Evolutionary conservation across 2,888 invertebrate species (phyloP), one percentile per base, ranked within the genome.

Genomic region (Chromoteleia sp.): DNA sequence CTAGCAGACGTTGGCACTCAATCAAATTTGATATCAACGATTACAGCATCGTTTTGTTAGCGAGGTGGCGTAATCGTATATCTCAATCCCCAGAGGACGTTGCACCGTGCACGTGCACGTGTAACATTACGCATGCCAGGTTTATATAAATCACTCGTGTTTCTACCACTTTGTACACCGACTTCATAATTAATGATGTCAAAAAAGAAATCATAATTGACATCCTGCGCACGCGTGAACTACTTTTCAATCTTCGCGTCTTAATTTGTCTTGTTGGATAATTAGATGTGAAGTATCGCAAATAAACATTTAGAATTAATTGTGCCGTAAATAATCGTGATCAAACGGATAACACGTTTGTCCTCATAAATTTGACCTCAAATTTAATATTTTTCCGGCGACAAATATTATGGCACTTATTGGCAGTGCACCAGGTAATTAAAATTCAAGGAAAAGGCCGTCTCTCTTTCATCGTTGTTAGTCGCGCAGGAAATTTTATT

Each of bases 11-110:
- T 67, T 76, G 81, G 65, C 71, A 65, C 67, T 81, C 76, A 76
- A 76, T 81, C 81, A 80, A 80, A 80, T 70, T 70, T 80, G 74
- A 80, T 80, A 80, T 70, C 75, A 70, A 80, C 75, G 70, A 80
- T 75, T 70, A 75, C 63, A 70, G 48, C 63, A 43, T 56, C 74
- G 79, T 80, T 74, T 78, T 79, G 75, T 70, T 56, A 58, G 59
- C 56, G 33, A 43, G 36, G 14, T 71, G 71, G 30, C 71, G 76
- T 71, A 76, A 81, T 71, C 71, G 33, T 54, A 48, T 52, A 76
- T 76, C 81, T 75, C 52, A 54, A 56, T 65, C 75, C 59, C 63
- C 17, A 33, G 67, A 71, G 81, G 71, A 81, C 81, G 71, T 81
- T 76, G 81, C 81, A 76, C 81, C 39, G 65, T 54, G 70, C 79